These are phyloP conservation scores for Gymnarchus niloticus DNA, from an alignment of 2,113 vertebrate species.

Conservation along the genomic window DNA sequence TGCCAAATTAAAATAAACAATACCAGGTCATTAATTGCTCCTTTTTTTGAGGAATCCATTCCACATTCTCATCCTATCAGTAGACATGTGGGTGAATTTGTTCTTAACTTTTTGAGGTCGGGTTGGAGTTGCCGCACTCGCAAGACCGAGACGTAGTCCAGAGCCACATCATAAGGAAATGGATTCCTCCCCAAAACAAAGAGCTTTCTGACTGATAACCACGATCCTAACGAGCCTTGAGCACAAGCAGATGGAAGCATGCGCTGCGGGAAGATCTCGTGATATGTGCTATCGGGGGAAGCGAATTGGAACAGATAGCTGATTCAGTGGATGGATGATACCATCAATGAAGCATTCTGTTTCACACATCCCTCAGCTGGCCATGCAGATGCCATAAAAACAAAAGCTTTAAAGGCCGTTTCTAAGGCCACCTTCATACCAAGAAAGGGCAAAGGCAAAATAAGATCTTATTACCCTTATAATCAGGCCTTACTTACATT, in stretches of 20 bases:
- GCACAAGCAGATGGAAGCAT: neutral
- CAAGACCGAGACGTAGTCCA: neutral
- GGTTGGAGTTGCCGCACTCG: neutral
- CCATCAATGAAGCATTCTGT: neutral
- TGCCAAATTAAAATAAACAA: too few species aligned
- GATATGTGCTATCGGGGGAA: too few species aligned
- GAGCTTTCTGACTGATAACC: conserved; percentile 22
- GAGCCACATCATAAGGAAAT: neutral
- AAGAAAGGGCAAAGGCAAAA: neutral
- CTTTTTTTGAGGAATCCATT: neutral
- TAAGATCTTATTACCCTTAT: neutral
- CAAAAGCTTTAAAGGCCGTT: neutral
- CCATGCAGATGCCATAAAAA: neutral
- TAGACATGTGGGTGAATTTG: neutral
- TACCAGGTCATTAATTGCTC: neutral
- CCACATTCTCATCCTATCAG: neutral
- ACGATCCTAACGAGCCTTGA: conserved; percentile 13
- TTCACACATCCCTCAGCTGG: neutral
- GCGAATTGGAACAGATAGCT: conserved; percentile 23
- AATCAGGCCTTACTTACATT: neutral
- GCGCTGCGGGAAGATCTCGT: too few species aligned
- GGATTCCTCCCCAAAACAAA: conserved; percentile 5
- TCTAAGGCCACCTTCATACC: neutral
- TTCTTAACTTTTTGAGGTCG: neutral
- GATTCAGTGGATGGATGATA: conserved; percentile 9